Percentiles rank a stretch among this genome's conserved stretches.
phyloP scores from a whole-genome alignment of 1,140 invertebrate genomes.

The Trigoniulus corallinus region DNA sequence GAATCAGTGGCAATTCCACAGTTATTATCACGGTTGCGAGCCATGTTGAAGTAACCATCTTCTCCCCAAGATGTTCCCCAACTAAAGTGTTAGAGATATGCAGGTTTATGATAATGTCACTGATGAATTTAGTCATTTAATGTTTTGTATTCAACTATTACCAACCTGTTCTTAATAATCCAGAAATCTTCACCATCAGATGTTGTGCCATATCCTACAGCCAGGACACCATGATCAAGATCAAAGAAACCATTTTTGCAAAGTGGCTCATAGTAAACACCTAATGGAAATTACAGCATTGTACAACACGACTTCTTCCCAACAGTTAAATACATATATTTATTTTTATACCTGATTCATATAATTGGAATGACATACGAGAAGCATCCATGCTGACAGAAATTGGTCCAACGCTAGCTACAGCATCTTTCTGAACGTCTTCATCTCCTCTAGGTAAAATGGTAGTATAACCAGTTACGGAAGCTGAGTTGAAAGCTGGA shows the following conservation, averaged over 20 bases:
- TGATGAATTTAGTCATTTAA: too few species aligned
- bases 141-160: too few species aligned
- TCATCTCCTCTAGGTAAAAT: neutral
- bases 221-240: constrained; percentile 35
- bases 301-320: neutral
- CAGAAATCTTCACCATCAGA: constrained; percentile 51
- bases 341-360: neutral
- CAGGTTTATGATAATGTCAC: too few species aligned
- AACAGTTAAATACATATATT: neutral
- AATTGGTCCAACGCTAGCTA: constrained; percentile 26
- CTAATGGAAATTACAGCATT: neutral
- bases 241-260: constrained; percentile 11
- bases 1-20: constrained; percentile 31
- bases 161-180: constrained; percentile 87
- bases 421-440: constrained; percentile 20
- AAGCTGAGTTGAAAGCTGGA: neutral
- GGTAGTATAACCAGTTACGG: neutral
- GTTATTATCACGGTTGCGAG: constrained; percentile 29
- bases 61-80: constrained; percentile 71
- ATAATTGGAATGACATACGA: constrained; percentile 19
- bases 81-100: too few species aligned
- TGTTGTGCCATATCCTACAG: constrained; percentile 33
- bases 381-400: constrained; percentile 31
- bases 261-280: neutral
- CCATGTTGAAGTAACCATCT: constrained; percentile 40